A percentile compares a stretch with the other conserved stretches of the same genome.
phyloP scores from a whole-genome alignment of 2,797 vertebrate genomes.

The Danio tinwini region DNA sequence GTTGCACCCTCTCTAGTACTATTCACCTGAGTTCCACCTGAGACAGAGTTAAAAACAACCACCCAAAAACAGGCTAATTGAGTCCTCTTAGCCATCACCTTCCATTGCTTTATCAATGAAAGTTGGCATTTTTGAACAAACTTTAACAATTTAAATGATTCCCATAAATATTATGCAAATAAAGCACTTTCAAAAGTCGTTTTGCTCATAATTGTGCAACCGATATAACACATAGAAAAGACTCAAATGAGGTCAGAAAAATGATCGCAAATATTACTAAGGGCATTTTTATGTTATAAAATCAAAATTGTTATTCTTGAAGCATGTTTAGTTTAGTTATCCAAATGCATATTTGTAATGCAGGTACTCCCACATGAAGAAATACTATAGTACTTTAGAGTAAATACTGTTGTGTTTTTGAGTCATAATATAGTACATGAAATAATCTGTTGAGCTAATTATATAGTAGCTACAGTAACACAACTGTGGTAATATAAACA shows the following conservation, averaged over 20 bases:
- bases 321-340: background rate
- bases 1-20: background rate
- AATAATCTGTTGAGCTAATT: no score
- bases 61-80: background rate
- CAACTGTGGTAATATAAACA: no score
- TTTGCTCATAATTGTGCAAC: background rate
- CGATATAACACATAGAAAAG: background rate
- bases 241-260: background rate
- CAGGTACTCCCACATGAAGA: background rate
- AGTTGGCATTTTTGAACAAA: background rate
- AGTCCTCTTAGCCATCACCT: background rate
- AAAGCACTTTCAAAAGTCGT: background rate
- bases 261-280: background rate
- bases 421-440: no score
- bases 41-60: conserved; percentile 8
- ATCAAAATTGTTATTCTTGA: conserved; percentile 5
- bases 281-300: conserved; percentile 18
- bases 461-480: no score
- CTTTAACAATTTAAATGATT: background rate
- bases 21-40: conserved; percentile 33
- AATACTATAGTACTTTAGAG: no score
- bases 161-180: background rate
- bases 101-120: conserved; percentile 11
- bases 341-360: background rate
- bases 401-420: no score